Evolutionary conservation across 2,797 vertebrate species (phyloP).

Genomic region (Phoxinus dragarum): DNA sequence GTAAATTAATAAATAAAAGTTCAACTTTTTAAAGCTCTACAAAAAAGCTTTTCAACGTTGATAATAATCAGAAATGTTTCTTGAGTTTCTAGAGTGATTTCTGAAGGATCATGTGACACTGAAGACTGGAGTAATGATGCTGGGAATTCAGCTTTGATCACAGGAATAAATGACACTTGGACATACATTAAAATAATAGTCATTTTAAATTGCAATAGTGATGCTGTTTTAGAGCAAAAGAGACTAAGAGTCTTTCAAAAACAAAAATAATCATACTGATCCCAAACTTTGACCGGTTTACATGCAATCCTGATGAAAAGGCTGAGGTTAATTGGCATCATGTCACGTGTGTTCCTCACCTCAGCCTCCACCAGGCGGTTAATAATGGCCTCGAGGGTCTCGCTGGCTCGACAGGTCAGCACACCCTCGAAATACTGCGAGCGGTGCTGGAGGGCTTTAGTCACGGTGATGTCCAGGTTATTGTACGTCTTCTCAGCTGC

Average conservation of each 20-base stretch:
- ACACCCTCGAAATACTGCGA: constrained; percentile 98
- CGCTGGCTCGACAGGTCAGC: constrained; percentile 89
- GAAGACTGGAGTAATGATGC: not conserved
- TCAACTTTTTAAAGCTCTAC: not conserved
- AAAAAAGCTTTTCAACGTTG: not conserved
- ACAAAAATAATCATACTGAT: not conserved
- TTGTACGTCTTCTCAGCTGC: constrained; percentile 98
- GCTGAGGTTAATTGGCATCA: not conserved
- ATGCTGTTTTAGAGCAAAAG: not conserved
- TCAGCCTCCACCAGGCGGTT: constrained; percentile 95
- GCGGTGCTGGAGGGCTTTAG: constrained; percentile 93
- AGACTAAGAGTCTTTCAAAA: not conserved
- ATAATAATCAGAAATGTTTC: not conserved
- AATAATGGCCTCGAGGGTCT: constrained; percentile 93
- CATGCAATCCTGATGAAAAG: not conserved
- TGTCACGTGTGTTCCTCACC: constrained; percentile 71
- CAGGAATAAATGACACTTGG: not conserved
- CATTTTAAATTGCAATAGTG: not conserved
- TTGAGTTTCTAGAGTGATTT: not conserved
- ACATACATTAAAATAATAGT: no score
- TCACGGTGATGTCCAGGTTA: constrained; percentile 96
- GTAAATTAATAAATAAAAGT: no score
- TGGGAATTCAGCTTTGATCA: not conserved
- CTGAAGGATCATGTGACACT: not conserved
- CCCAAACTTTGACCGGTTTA: not conserved